phyloP scores from a whole-genome alignment of 2,797 vertebrate species.

The Mus caroli region DNA sequence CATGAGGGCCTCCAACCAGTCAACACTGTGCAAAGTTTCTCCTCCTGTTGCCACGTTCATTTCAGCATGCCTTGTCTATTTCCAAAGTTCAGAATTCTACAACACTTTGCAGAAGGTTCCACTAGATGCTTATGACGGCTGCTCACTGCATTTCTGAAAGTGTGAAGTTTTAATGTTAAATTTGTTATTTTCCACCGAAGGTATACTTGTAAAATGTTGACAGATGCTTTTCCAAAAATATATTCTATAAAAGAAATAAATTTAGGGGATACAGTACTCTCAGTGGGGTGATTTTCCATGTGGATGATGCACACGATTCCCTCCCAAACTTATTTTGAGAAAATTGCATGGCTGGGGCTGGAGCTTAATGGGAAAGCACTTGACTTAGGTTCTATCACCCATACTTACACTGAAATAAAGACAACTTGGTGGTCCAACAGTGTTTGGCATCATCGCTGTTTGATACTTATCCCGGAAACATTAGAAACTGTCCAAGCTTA shows the following conservation, averaged over 20 bases:
- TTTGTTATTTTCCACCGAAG: background rate
- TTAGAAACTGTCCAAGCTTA: background rate
- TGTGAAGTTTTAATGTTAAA: background rate
- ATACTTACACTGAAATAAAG: background rate
- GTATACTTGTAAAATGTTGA: conserved; percentile 39
- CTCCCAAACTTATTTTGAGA: background rate
- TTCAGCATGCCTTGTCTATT: background rate
- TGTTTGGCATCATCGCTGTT: background rate
- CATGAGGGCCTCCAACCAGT: background rate
- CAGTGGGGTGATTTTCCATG: background rate
- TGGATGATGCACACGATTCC: background rate
- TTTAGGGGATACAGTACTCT: background rate
- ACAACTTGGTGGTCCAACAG: background rate
- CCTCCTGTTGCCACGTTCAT: background rate
- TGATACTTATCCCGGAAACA: background rate
- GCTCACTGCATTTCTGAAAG: background rate
- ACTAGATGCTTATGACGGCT: background rate
- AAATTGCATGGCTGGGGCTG: background rate
- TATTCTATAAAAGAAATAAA: background rate
- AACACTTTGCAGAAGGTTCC: background rate
- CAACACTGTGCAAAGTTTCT: background rate
- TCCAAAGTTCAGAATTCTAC: background rate
- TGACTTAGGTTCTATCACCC: background rate
- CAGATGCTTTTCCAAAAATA: conserved; percentile 62
- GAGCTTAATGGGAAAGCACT: background rate